Base-by-base conservation (phyloP, 2,888 invertebrate genomes). In the Itoplectis maculator region DNA sequence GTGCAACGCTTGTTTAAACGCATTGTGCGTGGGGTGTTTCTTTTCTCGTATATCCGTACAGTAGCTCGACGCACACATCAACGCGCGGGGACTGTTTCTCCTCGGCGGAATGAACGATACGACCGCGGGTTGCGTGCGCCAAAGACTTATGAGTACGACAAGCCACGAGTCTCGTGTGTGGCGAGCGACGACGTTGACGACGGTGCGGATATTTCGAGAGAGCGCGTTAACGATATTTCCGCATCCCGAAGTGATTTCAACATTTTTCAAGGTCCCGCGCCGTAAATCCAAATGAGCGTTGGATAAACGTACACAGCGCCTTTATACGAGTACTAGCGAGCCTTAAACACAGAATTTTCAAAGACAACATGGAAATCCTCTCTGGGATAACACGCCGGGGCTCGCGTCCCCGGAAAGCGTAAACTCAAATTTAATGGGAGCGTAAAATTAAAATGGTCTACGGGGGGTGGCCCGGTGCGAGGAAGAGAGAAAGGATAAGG, bases 11-110 rank as follows among this genome's bases (percentile, higher is more conserved):
- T 20, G 18, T 51, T 78, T 69, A 68, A 81, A 83, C 68, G 79
- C 72, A 83, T 80, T 81, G 81, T 83, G 83, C 83, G 77, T 80
- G 81, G 78, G 83, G 70, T 79, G 80, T 23, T 20, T 18, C 47
- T 37, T 5, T 40, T 37, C 8, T 37, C n/a, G n/a, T 37, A 61
- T 61, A 40, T 37, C 15, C n/a, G n/a, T 18, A 18, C 61, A 37
- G 37, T 61, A 61, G 61, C 18, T 61, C 37, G 2, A 18, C 37
- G n/a, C 6, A 35, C 11, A 15, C 35, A 35, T 7, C 7, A 18
- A 7, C 51, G 20, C 3, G 11, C 42, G 4, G 11, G 7, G n/a
- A 8, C 8, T 15, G 37, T 9, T 78, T 61, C 75, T 72, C 65
- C 37, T 80, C 76, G n/a, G 73, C 80, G 69, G 65, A 79, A 81